These are phyloP conservation scores for Grus americana DNA, from an alignment of 2,113 vertebrate species.

Conservation along the genomic window DNA sequence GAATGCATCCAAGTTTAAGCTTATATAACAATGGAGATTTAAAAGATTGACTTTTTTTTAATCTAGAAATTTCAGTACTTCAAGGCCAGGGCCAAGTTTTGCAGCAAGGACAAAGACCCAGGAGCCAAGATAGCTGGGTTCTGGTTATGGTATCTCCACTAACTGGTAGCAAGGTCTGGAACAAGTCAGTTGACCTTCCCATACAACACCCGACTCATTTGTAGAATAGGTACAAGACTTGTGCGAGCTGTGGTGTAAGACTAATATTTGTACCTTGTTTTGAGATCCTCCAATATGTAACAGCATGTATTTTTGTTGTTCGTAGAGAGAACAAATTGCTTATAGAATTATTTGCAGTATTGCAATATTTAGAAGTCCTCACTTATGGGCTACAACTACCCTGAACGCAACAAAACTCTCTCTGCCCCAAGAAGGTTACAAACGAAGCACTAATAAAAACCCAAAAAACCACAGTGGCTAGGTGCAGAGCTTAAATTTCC, in stretches of 20 bases:
- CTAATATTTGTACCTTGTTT: constrained; percentile 30
- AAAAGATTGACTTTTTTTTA: background rate
- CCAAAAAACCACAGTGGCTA: constrained; percentile 29
- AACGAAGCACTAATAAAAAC: constrained; percentile 7
- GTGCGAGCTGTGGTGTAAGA: constrained; percentile 18
- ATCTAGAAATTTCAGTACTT: background rate
- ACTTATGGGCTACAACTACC: background rate
- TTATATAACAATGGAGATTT: background rate
- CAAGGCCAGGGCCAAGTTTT: background rate
- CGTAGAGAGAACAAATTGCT: background rate
- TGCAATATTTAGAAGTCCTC: background rate
- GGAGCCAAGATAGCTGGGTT: background rate
- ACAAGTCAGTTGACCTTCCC: constrained; percentile 53
- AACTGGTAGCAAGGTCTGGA: background rate
- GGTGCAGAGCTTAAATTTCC: constrained; percentile 50
- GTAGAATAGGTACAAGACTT: constrained; percentile 18
- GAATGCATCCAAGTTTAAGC: background rate
- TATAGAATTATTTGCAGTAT: background rate
- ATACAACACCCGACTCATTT: background rate
- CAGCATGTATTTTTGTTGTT: background rate
- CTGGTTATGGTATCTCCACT: background rate
- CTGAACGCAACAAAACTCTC: constrained; percentile 11
- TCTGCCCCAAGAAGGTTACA: constrained; percentile 32
- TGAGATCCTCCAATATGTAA: background rate
- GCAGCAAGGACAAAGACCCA: background rate